These are phyloP conservation scores for Aphidius colemani DNA, from an alignment of 2,888 invertebrate genomes.

Conservation along the genomic window DNA sequence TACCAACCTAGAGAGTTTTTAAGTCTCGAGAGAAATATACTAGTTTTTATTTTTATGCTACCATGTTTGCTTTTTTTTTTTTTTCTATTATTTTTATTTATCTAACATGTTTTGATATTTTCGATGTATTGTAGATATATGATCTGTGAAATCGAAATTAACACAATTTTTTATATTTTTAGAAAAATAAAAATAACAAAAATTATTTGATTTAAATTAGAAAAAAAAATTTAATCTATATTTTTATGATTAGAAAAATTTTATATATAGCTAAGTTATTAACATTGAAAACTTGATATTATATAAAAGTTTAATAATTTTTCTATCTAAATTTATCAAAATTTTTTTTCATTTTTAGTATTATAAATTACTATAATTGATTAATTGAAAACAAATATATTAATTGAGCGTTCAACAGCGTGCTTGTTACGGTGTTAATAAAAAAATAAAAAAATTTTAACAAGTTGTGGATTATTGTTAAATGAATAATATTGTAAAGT, in stretches of 20 bases:
- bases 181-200: too few relatives aligned
- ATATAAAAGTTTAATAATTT: too few relatives aligned
- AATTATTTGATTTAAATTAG: too few relatives aligned
- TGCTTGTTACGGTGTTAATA: conserved; percentile 32
- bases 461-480: conserved; percentile 24
- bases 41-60: neutral
- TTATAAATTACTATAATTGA: too few relatives aligned
- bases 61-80: neutral
- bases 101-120: neutral
- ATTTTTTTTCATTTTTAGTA: neutral
- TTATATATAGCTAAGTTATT: too few relatives aligned
- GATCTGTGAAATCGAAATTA: conserved; percentile 1
- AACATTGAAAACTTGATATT: too few relatives aligned
- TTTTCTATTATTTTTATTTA: neutral
- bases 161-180: too few relatives aligned
- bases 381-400: conserved; percentile 11
- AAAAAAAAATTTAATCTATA: too few relatives aligned
- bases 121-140: neutral
- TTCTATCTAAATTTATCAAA: too few relatives aligned
- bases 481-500: conserved; percentile 2
- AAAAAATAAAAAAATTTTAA: conserved; percentile 21
- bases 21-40: neutral
- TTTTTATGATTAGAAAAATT: too few relatives aligned
- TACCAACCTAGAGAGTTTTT: conserved; percentile 8
- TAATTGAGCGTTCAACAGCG: conserved; percentile 33